Percentiles rank a stretch among this genome's conserved stretches.
Conservation (phyloP, 2,888 invertebrate species). For the Teleiodes luculella region DNA sequence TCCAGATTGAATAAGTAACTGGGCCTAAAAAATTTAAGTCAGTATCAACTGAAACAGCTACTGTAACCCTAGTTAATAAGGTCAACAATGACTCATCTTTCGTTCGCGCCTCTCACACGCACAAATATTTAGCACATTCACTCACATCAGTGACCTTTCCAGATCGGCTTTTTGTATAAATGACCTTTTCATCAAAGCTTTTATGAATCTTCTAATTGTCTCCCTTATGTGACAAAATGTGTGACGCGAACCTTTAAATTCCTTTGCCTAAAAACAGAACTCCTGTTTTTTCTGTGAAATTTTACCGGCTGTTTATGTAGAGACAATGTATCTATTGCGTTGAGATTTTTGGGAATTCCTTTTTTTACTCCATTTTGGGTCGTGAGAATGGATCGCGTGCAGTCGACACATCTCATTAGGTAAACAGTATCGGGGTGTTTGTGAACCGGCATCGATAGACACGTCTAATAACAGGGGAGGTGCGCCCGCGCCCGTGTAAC, state of each 20-base stretch:
- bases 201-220: no score
- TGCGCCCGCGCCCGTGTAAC: neutral
- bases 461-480: slow-evolving; percentile 24
- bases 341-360: slow-evolving; percentile 58
- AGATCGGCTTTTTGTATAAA: neutral
- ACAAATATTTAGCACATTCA: slow-evolving; percentile 27
- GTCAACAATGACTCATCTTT: slow-evolving; percentile 41
- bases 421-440: slow-evolving; percentile 64
- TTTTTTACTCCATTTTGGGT: slow-evolving; percentile 55
- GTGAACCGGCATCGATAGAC: slow-evolving; percentile 36
- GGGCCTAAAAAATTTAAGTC: slow-evolving; percentile 28
- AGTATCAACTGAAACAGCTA: slow-evolving; percentile 25
- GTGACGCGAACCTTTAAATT: no score
- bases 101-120: slow-evolving; percentile 22
- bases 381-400: slow-evolving; percentile 71
- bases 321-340: slow-evolving; percentile 72
- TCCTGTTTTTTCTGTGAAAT: slow-evolving; percentile 46
- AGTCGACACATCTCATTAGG: slow-evolving; percentile 63
- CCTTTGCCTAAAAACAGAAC: slow-evolving; percentile 33
- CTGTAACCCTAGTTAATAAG: slow-evolving; percentile 38
- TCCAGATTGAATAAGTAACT: slow-evolving; percentile 12
- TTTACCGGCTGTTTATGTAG: slow-evolving; percentile 66
- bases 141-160: neutral
- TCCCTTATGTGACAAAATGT: no score
- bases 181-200: neutral